Conservation (phyloP, 2,113 vertebrate species). For the Notothenia coriiceps region DNA sequence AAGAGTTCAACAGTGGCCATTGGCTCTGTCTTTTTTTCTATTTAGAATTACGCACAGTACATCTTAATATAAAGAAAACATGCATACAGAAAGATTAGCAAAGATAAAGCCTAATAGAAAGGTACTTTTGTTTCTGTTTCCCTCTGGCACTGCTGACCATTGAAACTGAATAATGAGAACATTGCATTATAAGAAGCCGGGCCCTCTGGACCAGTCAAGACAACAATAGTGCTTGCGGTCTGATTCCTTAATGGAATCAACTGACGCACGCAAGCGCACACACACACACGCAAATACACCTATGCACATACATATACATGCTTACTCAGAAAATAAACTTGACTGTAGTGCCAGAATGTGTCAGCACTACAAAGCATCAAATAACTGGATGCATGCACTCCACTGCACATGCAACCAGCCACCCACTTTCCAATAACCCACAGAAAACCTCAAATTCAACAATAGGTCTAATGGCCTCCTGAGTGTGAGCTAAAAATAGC, state of each 20-base stretch:
- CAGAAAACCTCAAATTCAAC: slow-evolving; percentile 42
- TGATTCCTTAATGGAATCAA: slow-evolving; percentile 75
- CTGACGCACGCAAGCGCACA: slow-evolving; percentile 14
- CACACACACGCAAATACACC: slow-evolving; percentile 4
- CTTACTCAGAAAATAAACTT: slow-evolving; percentile 39
- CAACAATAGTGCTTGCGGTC: slow-evolving; percentile 68
- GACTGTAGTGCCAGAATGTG: slow-evolving; percentile 51
- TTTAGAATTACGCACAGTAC: background rate
- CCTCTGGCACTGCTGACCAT: slow-evolving; percentile 46
- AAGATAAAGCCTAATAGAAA: slow-evolving; percentile 27
- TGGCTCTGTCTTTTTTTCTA: background rate
- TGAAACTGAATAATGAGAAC: slow-evolving; percentile 69
- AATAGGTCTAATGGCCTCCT: slow-evolving; percentile 58
- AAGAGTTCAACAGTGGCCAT: background rate
- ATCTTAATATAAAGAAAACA: slow-evolving; percentile 6
- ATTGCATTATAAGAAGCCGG: slow-evolving; percentile 67
- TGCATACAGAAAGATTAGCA: slow-evolving; percentile 17
- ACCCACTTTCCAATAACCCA: slow-evolving; percentile 38
- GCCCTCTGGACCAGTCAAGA: slow-evolving; percentile 67
- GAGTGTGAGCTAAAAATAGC: slow-evolving; percentile 57
- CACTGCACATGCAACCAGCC: slow-evolving; percentile 46
- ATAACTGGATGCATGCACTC: slow-evolving; percentile 47
- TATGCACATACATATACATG: background rate
- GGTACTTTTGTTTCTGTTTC: slow-evolving; percentile 34
- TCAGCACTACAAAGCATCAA: slow-evolving; percentile 65